Conservation (phyloP, 92 coral and sea anemone species). For the Actinernus sp. region DNA sequence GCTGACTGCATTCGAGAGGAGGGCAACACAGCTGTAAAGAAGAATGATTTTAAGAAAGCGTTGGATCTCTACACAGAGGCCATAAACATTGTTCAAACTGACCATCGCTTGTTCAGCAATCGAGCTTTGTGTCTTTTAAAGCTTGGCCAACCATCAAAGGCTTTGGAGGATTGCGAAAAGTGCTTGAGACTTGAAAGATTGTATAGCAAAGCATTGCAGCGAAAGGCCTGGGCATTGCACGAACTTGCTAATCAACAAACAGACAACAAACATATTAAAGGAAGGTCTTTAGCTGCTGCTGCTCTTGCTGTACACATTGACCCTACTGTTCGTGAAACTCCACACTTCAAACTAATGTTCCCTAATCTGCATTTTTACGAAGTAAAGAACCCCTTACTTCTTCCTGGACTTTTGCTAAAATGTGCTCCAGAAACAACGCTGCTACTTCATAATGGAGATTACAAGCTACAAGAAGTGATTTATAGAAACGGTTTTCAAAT, state of each 20-base stretch:
- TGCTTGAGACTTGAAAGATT: slow-evolving; percentile 51
- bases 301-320: slow-evolving; percentile 57
- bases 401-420: slow-evolving; percentile 12
- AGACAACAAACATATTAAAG: neutral
- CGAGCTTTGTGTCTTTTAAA: slow-evolving; percentile 77
- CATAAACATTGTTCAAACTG: slow-evolving; percentile 21
- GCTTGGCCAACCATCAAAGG: slow-evolving; percentile 51
- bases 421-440: slow-evolving; percentile 28
- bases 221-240: slow-evolving; percentile 85
- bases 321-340: slow-evolving; percentile 13
- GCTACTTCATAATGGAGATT: slow-evolving; percentile 59
- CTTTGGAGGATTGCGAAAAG: slow-evolving; percentile 68
- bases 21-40: slow-evolving; percentile 71
- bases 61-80: slow-evolving; percentile 48
- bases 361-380: slow-evolving; percentile 10
- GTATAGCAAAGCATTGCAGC: slow-evolving; percentile 64
- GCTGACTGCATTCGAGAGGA: slow-evolving; percentile 50
- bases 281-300: slow-evolving; percentile 45
- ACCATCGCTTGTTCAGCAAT: slow-evolving; percentile 49
- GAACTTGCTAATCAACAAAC: slow-evolving; percentile 5
- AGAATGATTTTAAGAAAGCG: slow-evolving; percentile 37
- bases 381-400: slow-evolving; percentile 33
- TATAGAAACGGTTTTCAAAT: slow-evolving; percentile 25
- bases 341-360: slow-evolving; percentile 39
- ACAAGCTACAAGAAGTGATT: slow-evolving; percentile 15